phyloP scores from a whole-genome alignment of 2,888 invertebrate genomes.

The Scaptomyza cyrtandrae region DNA sequence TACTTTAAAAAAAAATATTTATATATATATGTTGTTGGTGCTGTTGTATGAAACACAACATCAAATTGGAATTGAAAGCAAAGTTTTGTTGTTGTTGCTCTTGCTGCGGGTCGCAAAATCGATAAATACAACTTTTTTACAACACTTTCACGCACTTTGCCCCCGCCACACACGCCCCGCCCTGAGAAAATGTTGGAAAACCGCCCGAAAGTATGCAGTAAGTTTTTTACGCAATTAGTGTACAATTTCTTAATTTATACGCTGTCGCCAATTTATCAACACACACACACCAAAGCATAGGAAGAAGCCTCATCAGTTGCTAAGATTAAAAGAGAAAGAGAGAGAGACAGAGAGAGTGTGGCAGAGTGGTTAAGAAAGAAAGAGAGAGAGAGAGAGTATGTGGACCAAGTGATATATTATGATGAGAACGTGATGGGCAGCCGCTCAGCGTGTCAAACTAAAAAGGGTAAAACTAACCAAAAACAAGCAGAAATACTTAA shows the following conservation, averaged over 20 bases:
- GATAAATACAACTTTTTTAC: constrained; percentile 72
- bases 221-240: constrained; percentile 82
- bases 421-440: constrained; percentile 69
- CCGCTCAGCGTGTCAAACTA: constrained; percentile 19
- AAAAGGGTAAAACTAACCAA: constrained; percentile 28
- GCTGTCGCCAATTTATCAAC: constrained; percentile 83
- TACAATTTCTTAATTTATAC: constrained; percentile 83
- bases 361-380: not conserved
- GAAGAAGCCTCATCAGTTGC: constrained; percentile 20
- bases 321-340: not conserved
- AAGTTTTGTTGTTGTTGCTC: not conserved
- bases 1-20: constrained; percentile 62
- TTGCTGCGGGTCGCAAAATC: constrained; percentile 57
- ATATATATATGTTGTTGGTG: constrained; percentile 10
- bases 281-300: constrained; percentile 18
- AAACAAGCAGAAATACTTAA: not conserved
- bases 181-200: constrained; percentile 51
- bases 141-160: constrained; percentile 74
- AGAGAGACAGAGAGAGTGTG: not conserved
- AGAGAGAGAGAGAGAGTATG: not conserved
- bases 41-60: constrained; percentile 63
- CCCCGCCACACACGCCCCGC: not conserved
- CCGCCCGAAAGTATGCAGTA: constrained; percentile 72
- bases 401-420: constrained; percentile 68
- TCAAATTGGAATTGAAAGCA: constrained; percentile 71